Evolutionary conservation across 2,797 vertebrate species (phyloP).

Genomic region (Gorsachius magnificus): DNA sequence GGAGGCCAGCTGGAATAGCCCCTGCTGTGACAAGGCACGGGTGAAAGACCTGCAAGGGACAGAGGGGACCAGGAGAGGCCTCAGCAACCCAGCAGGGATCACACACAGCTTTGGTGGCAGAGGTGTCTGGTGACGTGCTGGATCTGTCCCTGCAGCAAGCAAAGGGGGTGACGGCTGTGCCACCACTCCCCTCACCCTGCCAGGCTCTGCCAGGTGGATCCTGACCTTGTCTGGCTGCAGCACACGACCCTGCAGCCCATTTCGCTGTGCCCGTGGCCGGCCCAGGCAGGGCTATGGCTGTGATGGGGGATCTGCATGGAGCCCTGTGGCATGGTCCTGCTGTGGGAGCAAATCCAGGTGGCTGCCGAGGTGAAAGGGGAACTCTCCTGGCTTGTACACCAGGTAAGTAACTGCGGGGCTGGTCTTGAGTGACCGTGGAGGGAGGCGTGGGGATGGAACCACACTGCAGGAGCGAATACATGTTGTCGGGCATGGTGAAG

Average conservation of each 20-base stretch:
- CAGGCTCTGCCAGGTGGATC: too few species aligned
- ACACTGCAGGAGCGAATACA: neutral
- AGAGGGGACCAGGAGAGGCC: neutral
- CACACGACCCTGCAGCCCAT: fast-evolving
- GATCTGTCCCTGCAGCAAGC: neutral
- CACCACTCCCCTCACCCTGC: fast-evolving
- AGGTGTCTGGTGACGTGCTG: neutral
- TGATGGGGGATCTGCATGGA: fast-evolving
- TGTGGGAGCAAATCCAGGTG: neutral
- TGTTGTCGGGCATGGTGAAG: neutral
- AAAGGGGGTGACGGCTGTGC: neutral
- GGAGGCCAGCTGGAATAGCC: neutral
- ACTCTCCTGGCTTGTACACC: neutral
- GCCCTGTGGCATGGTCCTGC: neutral
- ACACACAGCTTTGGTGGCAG: neutral
- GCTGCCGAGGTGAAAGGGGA: neutral
- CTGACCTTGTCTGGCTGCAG: neutral
- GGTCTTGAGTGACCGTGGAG: neutral
- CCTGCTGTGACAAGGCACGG: neutral
- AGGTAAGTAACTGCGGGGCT: neutral
- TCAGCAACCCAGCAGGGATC: neutral
- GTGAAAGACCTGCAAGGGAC: neutral
- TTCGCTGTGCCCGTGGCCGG: fast-evolving
- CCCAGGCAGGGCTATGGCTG: neutral
- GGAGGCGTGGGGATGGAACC: neutral